These are phyloP conservation scores for Coluber constrictor DNA, from an alignment of 2,797 vertebrate species.

Conservation along the genomic window DNA sequence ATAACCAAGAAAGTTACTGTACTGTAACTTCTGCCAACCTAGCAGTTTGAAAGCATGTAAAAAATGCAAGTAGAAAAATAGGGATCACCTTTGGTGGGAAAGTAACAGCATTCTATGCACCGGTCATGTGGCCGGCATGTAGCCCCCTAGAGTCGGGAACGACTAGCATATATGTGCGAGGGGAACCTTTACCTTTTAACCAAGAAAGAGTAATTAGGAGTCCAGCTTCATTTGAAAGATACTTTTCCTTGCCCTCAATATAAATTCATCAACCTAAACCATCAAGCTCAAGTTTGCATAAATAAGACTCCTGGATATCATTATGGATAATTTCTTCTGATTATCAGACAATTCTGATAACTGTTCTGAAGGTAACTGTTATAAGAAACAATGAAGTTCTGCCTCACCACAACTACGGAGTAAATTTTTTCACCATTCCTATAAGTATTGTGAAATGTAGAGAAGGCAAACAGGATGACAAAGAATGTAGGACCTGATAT, in stretches of 20 bases:
- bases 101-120: no score
- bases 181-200: neutral
- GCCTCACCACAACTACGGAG: neutral
- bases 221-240: neutral
- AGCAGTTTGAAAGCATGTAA: no score
- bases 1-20: neutral
- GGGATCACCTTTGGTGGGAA: no score
- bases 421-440: neutral
- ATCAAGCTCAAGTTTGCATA: rapidly evolving
- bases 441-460: neutral
- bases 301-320: neutral
- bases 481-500: neutral
- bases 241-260: neutral
- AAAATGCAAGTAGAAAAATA: no score
- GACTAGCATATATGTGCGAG: no score
- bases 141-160: no score
- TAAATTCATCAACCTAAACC: neutral
- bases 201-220: neutral
- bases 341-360: neutral
- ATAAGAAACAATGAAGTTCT: neutral
- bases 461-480: neutral
- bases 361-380: neutral
- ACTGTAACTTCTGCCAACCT: no score
- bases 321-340: neutral
- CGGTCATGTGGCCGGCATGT: no score